phyloP scores from a whole-genome alignment of 2,797 vertebrate genomes.

The Mastacembelus armatus region DNA sequence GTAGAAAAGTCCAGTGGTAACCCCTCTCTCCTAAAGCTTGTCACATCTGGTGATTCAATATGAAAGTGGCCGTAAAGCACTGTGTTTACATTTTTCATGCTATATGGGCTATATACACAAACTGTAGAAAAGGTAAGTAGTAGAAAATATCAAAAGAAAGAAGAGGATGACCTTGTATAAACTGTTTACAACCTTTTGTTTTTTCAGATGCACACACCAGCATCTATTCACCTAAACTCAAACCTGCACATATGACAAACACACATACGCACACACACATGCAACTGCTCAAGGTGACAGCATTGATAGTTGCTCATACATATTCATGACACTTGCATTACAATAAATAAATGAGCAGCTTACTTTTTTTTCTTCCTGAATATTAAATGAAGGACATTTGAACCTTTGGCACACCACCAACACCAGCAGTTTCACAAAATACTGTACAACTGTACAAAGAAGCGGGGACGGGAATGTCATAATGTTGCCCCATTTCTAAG shows the following conservation, averaged over 20 bases:
- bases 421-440: conserved; percentile 33
- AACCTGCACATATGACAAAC: background rate
- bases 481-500: conserved; percentile 53
- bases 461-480: conserved; percentile 49
- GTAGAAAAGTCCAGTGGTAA: too few relatives aligned
- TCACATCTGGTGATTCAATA: too few relatives aligned
- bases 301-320: conserved; percentile 70
- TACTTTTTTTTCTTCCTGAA: conserved; percentile 55
- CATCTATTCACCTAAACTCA: conserved; percentile 6
- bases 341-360: conserved; percentile 72
- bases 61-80: too few relatives aligned
- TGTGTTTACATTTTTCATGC: too few relatives aligned
- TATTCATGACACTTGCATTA: conserved; percentile 69
- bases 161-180: conserved; percentile 42
- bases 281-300: conserved; percentile 68
- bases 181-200: conserved; percentile 41
- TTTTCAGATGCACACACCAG: conserved; percentile 29
- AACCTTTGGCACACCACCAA: conserved; percentile 41
- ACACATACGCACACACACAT: conserved; percentile 6
- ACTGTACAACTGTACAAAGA: conserved; percentile 32
- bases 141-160: conserved; percentile 5
- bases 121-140: too few relatives aligned
- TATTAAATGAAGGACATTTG: conserved; percentile 70
- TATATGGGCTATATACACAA: too few relatives aligned
- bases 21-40: too few relatives aligned